These are phyloP conservation scores for Plusia festucae DNA, from an alignment of 2,888 invertebrate genomes.

Conservation along the genomic window DNA sequence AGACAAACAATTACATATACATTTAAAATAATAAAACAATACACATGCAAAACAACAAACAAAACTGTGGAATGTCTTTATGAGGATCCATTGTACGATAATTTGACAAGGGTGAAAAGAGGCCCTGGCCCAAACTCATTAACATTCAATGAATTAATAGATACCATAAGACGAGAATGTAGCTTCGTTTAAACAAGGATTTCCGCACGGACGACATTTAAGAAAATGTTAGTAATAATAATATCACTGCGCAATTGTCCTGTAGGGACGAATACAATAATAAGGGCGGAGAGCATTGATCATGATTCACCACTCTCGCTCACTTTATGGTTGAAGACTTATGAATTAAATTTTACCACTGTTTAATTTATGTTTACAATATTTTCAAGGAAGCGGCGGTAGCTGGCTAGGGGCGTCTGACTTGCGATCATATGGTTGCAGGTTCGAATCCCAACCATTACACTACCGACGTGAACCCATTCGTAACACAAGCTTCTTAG, in stretches of 20 bases:
- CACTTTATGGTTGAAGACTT: too few relatives aligned
- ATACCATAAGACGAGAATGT: constrained; percentile 66
- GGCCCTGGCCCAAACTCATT: constrained; percentile 67
- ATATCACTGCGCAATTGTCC: neutral
- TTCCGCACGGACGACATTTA: constrained; percentile 8
- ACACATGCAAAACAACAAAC: constrained; percentile 52
- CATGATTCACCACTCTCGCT: too few relatives aligned
- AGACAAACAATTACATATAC: too few relatives aligned
- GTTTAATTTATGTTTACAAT: too few relatives aligned
- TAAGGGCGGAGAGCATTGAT: too few relatives aligned
- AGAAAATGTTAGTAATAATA: constrained; percentile 4
- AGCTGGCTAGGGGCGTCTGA: too few relatives aligned
- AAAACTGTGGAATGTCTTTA: constrained; percentile 70
- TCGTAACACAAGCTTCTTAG: too few relatives aligned
- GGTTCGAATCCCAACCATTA: too few relatives aligned
- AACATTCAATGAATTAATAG: constrained; percentile 76
- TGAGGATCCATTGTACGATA: constrained; percentile 71
- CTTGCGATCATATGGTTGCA: too few relatives aligned
- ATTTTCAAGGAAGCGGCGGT: too few relatives aligned
- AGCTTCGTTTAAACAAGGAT: constrained; percentile 47
- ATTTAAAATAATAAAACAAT: constrained; percentile 18
- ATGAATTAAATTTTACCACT: too few relatives aligned
- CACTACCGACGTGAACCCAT: too few relatives aligned
- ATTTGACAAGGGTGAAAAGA: constrained; percentile 75
- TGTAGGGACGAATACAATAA: neutral